These are phyloP conservation scores for Neopelma chrysocephalum DNA, from an alignment of 2,797 vertebrate species.

Conservation along the genomic window DNA sequence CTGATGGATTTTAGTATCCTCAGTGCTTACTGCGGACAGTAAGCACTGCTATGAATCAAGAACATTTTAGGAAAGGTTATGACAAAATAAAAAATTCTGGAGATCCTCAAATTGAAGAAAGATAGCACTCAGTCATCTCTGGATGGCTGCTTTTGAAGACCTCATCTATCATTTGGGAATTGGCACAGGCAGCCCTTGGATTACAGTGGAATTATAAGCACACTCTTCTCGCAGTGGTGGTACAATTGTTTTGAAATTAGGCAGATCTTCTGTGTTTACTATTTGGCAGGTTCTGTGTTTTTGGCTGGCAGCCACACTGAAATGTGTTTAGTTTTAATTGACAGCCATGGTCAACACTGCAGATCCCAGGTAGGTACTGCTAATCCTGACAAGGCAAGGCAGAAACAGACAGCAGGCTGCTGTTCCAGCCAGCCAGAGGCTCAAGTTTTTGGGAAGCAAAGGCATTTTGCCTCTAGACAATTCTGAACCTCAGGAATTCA, in stretches of 20 bases:
- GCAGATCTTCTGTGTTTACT: slow-evolving; percentile 78
- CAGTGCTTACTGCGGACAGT: not conserved
- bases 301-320: slow-evolving; percentile 73
- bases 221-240: not conserved
- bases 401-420: slow-evolving; percentile 3
- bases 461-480: not conserved
- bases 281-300: slow-evolving; percentile 75
- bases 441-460: not conserved
- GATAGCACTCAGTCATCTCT: not conserved
- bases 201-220: slow-evolving; percentile 22
- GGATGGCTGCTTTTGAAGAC: not conserved
- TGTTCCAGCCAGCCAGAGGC: not conserved
- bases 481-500: not conserved
- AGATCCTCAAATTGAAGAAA: not conserved
- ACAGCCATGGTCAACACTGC: slow-evolving; percentile 75
- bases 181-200: not conserved
- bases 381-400: slow-evolving; percentile 45
- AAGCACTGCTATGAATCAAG: not conserved
- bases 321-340: slow-evolving; percentile 79
- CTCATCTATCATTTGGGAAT: not conserved
- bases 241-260: slow-evolving; percentile 73
- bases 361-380: slow-evolving; percentile 71
- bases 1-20: not conserved
- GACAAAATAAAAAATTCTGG: not conserved
- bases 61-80: not conserved